phyloP scores from a whole-genome alignment of 2,888 invertebrate genomes.

The Unio pictorum region DNA sequence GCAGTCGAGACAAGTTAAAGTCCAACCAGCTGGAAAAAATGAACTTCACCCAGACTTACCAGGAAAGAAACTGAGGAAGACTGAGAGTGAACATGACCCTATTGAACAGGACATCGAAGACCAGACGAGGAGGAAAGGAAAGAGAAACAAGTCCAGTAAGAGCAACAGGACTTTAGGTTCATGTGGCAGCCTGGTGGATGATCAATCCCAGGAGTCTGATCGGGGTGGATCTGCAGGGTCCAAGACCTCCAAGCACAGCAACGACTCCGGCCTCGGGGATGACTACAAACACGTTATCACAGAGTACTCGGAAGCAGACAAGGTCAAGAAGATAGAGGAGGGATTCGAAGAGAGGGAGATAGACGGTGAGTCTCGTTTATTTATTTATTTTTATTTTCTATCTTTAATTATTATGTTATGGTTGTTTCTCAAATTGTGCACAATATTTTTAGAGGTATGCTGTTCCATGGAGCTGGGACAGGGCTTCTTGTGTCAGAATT shows the following conservation, averaged over 20 bases:
- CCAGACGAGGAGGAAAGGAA: slow-evolving; percentile 19
- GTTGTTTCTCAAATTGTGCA: too few species aligned
- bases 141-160: slow-evolving; percentile 30
- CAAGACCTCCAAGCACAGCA: slow-evolving; percentile 58
- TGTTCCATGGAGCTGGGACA: too few species aligned
- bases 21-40: slow-evolving; percentile 50
- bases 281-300: slow-evolving; percentile 58
- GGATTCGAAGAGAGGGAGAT: slow-evolving; percentile 47
- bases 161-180: slow-evolving; percentile 41
- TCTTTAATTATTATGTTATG: too few species aligned
- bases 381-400: too few species aligned
- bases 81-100: slow-evolving; percentile 36
- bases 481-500: too few species aligned
- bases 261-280: slow-evolving; percentile 64
- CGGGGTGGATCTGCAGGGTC: slow-evolving; percentile 63
- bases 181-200: slow-evolving; percentile 38
- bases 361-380: too few species aligned
- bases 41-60: slow-evolving; percentile 19
- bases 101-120: slow-evolving; percentile 41
- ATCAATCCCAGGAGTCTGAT: slow-evolving; percentile 38
- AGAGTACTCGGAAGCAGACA: slow-evolving; percentile 55
- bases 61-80: slow-evolving; percentile 31
- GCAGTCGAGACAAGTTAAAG: slow-evolving; percentile 48
- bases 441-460: too few species aligned
- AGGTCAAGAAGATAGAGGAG: slow-evolving; percentile 48